Evolutionary conservation across 92 coral and sea anemone genomes (phyloP).

Genomic region (Palythoa caribaeorum): DNA sequence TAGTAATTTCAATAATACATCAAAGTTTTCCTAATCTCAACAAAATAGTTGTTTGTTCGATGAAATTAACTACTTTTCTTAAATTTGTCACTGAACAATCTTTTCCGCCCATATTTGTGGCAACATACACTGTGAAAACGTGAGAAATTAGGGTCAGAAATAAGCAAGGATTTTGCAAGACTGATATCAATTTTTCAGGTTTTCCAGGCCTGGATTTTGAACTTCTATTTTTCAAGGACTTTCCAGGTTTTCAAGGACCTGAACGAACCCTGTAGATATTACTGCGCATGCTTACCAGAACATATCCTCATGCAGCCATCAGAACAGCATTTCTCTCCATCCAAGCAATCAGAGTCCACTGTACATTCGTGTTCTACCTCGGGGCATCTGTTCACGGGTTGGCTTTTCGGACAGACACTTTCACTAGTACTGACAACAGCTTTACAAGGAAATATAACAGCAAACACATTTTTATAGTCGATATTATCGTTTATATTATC

Average conservation of each 20-base stretch:
- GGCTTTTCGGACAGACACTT: conserved; percentile 19
- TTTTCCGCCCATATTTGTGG: no score
- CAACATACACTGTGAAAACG: no score
- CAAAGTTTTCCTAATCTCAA: no score
- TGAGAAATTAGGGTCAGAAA: no score
- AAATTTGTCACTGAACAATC: no score
- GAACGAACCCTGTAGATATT: background rate
- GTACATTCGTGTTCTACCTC: conserved; percentile 28
- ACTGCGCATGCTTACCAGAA: background rate
- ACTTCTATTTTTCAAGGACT: no score
- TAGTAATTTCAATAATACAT: no score
- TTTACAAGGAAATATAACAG: background rate
- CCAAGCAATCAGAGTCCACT: conserved; percentile 16
- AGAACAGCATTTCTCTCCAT: conserved; percentile 35
- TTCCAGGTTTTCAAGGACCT: background rate
- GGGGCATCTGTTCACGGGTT: background rate
- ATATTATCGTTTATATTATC: background rate
- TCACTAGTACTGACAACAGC: background rate
- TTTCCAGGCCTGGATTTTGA: no score
- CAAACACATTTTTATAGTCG: background rate
- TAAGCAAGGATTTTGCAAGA: no score
- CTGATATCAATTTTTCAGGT: no score
- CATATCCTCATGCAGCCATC: conserved; percentile 39
- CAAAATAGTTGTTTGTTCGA: no score
- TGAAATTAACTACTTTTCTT: no score